phyloP scores from a whole-genome alignment of 1,140 invertebrate genomes.

The Ostrea denselamellosa region DNA sequence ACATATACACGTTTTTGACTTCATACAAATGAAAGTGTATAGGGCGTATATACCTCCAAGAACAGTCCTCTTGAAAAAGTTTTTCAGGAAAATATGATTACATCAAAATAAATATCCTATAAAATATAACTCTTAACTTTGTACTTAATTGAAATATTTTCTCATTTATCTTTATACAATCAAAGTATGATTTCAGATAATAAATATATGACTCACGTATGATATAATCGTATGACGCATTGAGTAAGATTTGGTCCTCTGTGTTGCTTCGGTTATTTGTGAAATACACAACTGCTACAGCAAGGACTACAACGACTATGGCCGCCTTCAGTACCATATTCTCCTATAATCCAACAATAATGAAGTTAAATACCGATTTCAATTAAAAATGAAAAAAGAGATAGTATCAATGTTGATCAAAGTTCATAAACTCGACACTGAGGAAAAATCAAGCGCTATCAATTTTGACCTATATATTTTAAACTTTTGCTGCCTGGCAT shows the following conservation, averaged over 20 bases:
- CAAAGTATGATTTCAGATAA: not conserved
- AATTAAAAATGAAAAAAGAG: no score
- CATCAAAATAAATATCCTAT: not conserved
- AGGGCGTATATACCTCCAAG: not conserved
- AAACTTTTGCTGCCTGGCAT: no score
- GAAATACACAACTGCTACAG: not conserved
- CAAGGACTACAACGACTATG: not conserved
- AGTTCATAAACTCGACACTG: no score
- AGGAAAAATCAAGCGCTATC: no score
- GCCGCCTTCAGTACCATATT: not conserved
- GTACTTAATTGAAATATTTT: not conserved
- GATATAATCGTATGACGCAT: slow-evolving; percentile 5
- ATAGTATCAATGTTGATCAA: no score
- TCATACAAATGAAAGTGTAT: no score
- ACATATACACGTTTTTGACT: no score
- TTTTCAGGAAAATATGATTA: not conserved
- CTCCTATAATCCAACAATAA: not conserved
- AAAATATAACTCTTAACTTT: not conserved
- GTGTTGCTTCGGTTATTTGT: not conserved
- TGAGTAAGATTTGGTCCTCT: not conserved
- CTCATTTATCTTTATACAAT: not conserved
- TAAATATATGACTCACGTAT: not conserved
- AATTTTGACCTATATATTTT: no score
- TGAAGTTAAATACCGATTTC: no score
- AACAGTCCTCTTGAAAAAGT: not conserved